These are phyloP conservation scores for Theodoxus fluviatilis DNA, from an alignment of 2,888 invertebrate genomes.

Conservation along the genomic window DNA sequence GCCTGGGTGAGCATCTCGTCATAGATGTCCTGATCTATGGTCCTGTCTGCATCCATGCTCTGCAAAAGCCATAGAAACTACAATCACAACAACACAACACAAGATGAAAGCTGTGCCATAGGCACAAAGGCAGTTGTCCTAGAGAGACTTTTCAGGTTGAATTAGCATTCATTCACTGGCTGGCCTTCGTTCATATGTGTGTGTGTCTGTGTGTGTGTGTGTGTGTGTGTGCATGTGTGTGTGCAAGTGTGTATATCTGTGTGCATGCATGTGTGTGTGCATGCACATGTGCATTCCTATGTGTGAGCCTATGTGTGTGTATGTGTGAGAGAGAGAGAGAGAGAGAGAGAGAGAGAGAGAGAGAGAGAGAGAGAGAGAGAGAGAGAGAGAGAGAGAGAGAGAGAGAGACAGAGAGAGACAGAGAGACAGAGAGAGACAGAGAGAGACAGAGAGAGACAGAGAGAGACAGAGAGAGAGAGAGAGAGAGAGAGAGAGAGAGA, in stretches of 20 bases:
- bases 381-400: conserved; percentile 16
- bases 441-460: neutral
- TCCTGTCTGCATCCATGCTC: conserved; percentile 72
- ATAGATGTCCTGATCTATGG: conserved; percentile 75
- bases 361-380: conserved; percentile 16
- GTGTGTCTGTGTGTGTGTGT: too few relatives aligned
- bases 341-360: conserved; percentile 6
- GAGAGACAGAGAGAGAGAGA: neutral
- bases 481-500: neutral
- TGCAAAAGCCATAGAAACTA: conserved; percentile 33
- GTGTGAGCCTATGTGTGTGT: too few relatives aligned
- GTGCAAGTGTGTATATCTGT: too few relatives aligned
- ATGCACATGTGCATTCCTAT: too few relatives aligned
- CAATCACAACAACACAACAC: neutral
- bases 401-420: neutral
- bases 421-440: conserved; percentile 3
- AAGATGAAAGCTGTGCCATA: too few relatives aligned
- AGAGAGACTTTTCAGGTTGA: too few relatives aligned
- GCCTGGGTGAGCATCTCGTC: conserved; percentile 76
- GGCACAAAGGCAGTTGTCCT: too few relatives aligned
- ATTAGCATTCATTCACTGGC: too few relatives aligned
- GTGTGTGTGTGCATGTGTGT: too few relatives aligned
- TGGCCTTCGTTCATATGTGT: too few relatives aligned
- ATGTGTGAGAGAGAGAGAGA: neutral
- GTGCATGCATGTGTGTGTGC: too few relatives aligned